A percentile compares a stretch with the other conserved stretches of the same genome.
Conservation (phyloP, 2,113 vertebrate genomes). For the Pao palembangensis region DNA sequence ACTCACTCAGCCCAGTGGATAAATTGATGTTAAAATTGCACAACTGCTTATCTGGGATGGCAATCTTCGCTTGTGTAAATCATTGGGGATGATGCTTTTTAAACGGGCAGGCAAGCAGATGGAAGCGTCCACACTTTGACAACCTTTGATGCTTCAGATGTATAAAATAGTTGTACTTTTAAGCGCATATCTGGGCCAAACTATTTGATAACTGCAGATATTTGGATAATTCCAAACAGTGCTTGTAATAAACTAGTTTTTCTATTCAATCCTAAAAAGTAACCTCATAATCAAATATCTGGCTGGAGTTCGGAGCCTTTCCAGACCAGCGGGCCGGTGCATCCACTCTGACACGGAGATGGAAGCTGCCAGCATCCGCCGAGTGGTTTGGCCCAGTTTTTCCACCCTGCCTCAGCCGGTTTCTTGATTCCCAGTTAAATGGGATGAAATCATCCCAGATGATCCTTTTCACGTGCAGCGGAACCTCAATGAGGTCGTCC, state of each 20-base stretch:
- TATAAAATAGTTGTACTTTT: conserved; percentile 8
- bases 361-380: conserved; percentile 35
- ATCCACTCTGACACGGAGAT: conserved; percentile 11
- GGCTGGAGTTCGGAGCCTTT: neutral
- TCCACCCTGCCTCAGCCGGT: conserved; percentile 40
- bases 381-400: conserved; percentile 65
- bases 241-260: too few relatives aligned
- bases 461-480: conserved; percentile 41
- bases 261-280: too few relatives aligned
- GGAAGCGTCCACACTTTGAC: neutral
- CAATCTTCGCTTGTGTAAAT: conserved; percentile 32
- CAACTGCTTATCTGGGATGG: conserved; percentile 22
- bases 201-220: too few relatives aligned
- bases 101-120: too few relatives aligned
- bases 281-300: neutral
- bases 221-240: too few relatives aligned
- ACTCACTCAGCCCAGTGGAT: neutral
- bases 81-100: neutral
- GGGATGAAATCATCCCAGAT: conserved; percentile 46
- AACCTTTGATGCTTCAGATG: neutral
- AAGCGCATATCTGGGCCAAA: neutral
- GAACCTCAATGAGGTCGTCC: conserved; percentile 16
- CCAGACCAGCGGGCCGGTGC: neutral
- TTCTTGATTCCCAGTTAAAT: conserved; percentile 56
- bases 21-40: conserved; percentile 14